Evolutionary conservation across 2,888 invertebrate species (phyloP).

Genomic region (Phaonia tiefii): DNA sequence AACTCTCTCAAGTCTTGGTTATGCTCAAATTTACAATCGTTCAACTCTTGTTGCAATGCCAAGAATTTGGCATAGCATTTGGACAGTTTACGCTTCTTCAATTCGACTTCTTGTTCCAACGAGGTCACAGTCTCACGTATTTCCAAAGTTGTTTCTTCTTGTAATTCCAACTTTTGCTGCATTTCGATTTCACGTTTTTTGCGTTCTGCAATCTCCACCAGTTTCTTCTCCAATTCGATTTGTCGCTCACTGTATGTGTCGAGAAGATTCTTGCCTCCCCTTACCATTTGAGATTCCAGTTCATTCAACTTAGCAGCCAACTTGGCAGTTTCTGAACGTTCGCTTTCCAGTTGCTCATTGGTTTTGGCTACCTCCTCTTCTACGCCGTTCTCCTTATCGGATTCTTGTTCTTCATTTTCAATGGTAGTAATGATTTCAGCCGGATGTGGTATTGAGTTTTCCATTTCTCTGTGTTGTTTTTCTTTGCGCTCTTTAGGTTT

Average conservation of each 20-base stretch:
- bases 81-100: conserved; percentile 94
- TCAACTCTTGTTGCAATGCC: conserved; percentile 86
- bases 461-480: conserved; percentile 71
- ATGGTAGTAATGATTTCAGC: conserved; percentile 66
- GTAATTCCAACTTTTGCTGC: conserved; percentile 94
- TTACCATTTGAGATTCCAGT: conserved; percentile 96
- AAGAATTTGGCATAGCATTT: conserved; percentile 93
- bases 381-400: conserved; percentile 78
- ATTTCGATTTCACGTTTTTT: conserved; percentile 88
- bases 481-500: conserved; percentile 74
- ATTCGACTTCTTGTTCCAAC: conserved; percentile 97
- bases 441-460: conserved; percentile 51
- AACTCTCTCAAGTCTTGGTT: conserved; percentile 94
- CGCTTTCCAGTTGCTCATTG: conserved; percentile 83
- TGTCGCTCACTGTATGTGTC: conserved; percentile 98
- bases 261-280: conserved; percentile 96
- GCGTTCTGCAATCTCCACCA: conserved; percentile 93
- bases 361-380: conserved; percentile 77
- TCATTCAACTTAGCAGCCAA: conserved; percentile 89
- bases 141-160: conserved; percentile 95
- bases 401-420: conserved; percentile 71
- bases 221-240: conserved; percentile 90
- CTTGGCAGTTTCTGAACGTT: conserved; percentile 87
- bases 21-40: conserved; percentile 92
- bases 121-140: conserved; percentile 94